Percentiles rank a stretch among this genome's conserved stretches.
Evolutionary conservation across 2,113 vertebrate species (phyloP).

Genomic region (Rana temporaria): DNA sequence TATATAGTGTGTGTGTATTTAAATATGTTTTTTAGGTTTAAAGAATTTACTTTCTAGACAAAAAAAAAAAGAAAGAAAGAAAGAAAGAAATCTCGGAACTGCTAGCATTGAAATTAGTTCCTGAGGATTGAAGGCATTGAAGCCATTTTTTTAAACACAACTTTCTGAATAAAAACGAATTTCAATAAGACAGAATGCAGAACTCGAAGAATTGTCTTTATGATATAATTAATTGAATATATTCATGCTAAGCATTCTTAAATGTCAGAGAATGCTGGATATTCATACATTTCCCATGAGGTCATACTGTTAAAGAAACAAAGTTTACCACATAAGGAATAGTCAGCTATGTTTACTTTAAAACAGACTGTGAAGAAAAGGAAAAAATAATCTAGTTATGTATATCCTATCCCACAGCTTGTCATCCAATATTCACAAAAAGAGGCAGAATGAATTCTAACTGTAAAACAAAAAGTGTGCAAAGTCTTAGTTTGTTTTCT

Average conservation of each 20-base stretch:
- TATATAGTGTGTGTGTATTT: too few species aligned
- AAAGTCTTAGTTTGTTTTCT: too few species aligned
- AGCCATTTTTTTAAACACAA: not conserved
- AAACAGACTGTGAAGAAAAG: not conserved
- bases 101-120: not conserved
- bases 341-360: slow-evolving; percentile 20
- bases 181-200: not conserved
- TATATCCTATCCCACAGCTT: not conserved
- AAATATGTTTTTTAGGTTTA: too few species aligned
- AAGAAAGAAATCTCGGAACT: not conserved
- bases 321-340: slow-evolving; percentile 42
- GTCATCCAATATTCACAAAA: not conserved
- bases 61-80: not conserved
- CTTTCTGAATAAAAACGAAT: not conserved
- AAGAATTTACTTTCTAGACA: not conserved
- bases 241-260: slow-evolving; percentile 15
- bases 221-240: not conserved
- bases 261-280: slow-evolving; percentile 9
- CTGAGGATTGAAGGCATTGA: not conserved
- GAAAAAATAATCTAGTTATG: not conserved
- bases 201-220: slow-evolving; percentile 5
- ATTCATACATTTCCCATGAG: slow-evolving; percentile 43
- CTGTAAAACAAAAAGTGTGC: too few species aligned
- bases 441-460: too few species aligned
- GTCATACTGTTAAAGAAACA: slow-evolving; percentile 18